Base-by-base conservation (phyloP, 2,888 invertebrate genomes). In the Melikaiella ostensackeni region DNA sequence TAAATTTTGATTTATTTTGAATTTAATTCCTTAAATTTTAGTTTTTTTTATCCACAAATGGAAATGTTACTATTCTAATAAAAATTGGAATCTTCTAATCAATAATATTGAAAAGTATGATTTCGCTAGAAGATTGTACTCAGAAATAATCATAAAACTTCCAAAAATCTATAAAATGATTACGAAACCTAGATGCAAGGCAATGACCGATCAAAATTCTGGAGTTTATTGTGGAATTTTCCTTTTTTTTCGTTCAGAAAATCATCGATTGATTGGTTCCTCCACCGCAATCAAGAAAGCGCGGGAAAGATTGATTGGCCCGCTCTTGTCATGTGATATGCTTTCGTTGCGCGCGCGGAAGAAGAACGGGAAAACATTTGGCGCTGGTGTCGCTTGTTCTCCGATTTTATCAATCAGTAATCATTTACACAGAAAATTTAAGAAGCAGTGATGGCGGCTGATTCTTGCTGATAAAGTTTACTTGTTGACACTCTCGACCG, bases 381-480 rank as follows among this genome's bases (percentile, higher is more conserved):
- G 66, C 66, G 66, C 66, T 66, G 30, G 27, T 5, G 19, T 46
- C 66, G 66, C 24, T 27, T 42, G 55, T 21, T 55, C 21, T 55
- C n/a, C 55, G 21, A 55, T 55, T 21, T 55, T 55, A 42, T 42
- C 70, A 70, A 42, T 70, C 46, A 66, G 66, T 66, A 35, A 30
- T 66, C 46, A 66, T 66, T 59, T 59, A 27, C 16, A 27, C 13
- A 59, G 27, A 27, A 16, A 57, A 57, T 57, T 46, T 66, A 66
- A 66, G 66, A 42, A 66, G 24, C 30, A 70, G 46, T 70, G 50
- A 70, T 70, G 70, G 70, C 70, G 70, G 70, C 70, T n/a, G 50
- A 70, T 70, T 70, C 46, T 50, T 50, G n/a, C 46, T 70, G 70
- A 70, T 50, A 70, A 70, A 70, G 50, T 70, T 70, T n/a, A 55